These are phyloP conservation scores for Oreochromis aureus DNA, from an alignment of 2,113 vertebrate species.

Conservation along the genomic window DNA sequence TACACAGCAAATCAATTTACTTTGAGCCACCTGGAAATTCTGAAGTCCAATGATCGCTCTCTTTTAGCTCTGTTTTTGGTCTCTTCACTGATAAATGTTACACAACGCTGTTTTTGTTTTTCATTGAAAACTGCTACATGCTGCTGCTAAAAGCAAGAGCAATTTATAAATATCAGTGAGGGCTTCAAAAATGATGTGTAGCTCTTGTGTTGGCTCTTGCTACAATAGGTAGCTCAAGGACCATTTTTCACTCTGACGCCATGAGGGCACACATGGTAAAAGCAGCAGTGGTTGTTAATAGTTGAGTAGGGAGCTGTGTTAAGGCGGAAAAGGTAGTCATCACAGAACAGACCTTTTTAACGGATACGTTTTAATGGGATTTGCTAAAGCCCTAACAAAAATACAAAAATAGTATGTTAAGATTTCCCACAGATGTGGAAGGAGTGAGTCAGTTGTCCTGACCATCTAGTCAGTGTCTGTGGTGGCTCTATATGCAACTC, in stretches of 20 bases:
- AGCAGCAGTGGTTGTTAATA: background rate
- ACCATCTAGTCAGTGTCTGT: conserved; percentile 5
- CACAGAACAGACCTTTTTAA: background rate
- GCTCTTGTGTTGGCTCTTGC: background rate
- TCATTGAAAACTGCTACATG: background rate
- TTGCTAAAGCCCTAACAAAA: background rate
- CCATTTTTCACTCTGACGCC: background rate
- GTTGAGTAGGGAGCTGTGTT: background rate
- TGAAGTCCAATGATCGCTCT: background rate
- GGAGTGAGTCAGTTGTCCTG: conserved; percentile 41
- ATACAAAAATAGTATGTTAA: background rate
- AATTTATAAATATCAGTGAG: background rate
- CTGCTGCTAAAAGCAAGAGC: background rate
- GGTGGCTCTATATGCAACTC: background rate
- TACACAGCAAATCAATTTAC: background rate
- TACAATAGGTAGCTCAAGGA: background rate
- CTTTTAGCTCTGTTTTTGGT: background rate
- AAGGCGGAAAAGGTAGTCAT: background rate
- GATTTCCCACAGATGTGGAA: conserved; percentile 38
- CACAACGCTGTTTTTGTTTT: background rate
- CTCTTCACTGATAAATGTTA: background rate
- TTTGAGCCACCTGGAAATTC: background rate
- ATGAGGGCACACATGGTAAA: background rate
- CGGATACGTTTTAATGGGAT: background rate
- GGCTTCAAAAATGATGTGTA: background rate